Conservation (phyloP, 1,140 invertebrate species). For the Diorhabda elongata region DNA sequence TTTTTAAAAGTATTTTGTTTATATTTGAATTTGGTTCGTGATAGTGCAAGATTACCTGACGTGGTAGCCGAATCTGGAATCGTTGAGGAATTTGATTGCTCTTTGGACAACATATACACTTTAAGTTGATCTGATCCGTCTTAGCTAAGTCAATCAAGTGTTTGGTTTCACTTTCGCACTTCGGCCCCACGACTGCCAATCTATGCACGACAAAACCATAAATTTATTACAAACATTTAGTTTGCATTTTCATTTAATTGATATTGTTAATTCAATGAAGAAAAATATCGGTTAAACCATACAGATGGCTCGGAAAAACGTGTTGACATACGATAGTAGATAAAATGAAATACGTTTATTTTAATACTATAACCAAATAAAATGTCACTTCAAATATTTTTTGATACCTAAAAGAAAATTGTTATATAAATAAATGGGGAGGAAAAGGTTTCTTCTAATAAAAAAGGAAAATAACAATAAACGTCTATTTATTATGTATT, state of each 20-base stretch:
- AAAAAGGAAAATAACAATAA: too few relatives aligned
- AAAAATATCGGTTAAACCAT: too few relatives aligned
- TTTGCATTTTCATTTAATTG: conserved; percentile 28
- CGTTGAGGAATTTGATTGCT: conserved; percentile 11
- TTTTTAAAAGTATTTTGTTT: conserved; percentile 20
- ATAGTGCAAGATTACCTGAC: conserved; percentile 41
- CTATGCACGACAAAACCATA: conserved; percentile 41
- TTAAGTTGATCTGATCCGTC: conserved; percentile 17
- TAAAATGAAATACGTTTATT: too few relatives aligned
- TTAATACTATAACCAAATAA: too few relatives aligned
- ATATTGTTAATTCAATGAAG: conserved; percentile 10
- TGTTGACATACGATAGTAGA: too few relatives aligned
- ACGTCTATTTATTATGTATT: too few relatives aligned
- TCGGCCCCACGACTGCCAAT: conserved; percentile 36
- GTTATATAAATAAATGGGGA: too few relatives aligned
- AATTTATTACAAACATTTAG: conserved; percentile 39
- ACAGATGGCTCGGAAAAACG: too few relatives aligned
- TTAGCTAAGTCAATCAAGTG: too few relatives aligned
- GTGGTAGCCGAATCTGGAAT: conserved; percentile 30
- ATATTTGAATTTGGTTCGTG: conserved; percentile 39
- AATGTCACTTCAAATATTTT: too few relatives aligned
- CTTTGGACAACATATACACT: conserved; percentile 13
- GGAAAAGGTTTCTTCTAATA: too few relatives aligned
- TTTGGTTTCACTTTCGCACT: neutral
- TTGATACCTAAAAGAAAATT: too few relatives aligned